Base-by-base conservation (phyloP, 2,888 invertebrate species). In the Stenotaenia linearis region DNA sequence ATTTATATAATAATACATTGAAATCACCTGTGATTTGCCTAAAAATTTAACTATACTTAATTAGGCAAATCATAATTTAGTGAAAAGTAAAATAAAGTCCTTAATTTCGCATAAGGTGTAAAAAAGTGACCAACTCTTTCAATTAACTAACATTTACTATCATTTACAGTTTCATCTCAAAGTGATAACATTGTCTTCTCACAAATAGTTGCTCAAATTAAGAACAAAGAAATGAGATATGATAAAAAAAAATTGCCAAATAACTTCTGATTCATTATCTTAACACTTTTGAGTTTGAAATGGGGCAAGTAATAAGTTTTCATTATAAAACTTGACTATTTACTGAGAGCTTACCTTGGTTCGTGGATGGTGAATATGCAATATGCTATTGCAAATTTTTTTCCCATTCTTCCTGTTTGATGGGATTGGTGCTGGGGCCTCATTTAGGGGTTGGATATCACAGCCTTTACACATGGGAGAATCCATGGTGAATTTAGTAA, bases 391-490 rank as follows among this genome's bases (percentile, higher is more conserved):
- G 69, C 10, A 12, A 28, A 28, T 28, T 69, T 69, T 12, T 2
- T 25, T 28, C 45, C 45, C 12, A 9, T 4, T 3, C 12, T 45
- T 45, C 12, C 45, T 45, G 3, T 7, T 69, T 69, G 69, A 69
- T 69, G 28, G 23, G 69, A 28, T 25, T 69, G 69, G 69, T 25
- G 69, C 69, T 28, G 69, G 69, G 69, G 69, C 69, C 69, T 69
- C 69, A 69, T 69, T 69, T 69, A 28, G 28, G 69, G 69, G 69
- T 69, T 69, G 69, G 69, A 28, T 69, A 69, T 28, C 25, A 69
- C 28, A 69, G 69, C 28, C 25, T 50, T 50, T 50, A n/a, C 50
- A n/a, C 50, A 50, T 69, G 69, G 69, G 28, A 69, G 23, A 69
- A 69, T 69, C 69, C 69, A 69, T 25, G 25, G 3, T 25, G 15